Conservation (phyloP, 2,113 vertebrate species). For the Naja naja region DNA sequence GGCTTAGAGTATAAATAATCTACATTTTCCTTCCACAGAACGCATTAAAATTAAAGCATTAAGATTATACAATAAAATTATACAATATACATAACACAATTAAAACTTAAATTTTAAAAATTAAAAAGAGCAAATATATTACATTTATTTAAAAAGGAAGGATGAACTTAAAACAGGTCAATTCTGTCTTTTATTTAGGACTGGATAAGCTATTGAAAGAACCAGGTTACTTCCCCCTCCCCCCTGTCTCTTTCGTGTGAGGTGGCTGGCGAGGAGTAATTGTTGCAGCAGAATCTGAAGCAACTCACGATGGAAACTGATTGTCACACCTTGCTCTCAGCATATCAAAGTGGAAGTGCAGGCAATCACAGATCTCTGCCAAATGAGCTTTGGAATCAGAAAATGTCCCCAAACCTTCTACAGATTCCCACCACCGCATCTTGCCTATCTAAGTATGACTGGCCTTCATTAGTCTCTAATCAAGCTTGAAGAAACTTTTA, state of each 20-base stretch:
- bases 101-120: not conserved
- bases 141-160: not conserved
- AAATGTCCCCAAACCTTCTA: not conserved
- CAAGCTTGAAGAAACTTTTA: not conserved
- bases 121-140: not conserved
- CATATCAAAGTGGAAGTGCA: not conserved
- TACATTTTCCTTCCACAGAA: not conserved
- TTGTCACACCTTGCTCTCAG: not conserved
- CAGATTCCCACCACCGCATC: not conserved
- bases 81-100: not conserved
- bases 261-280: not conserved
- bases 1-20: not conserved
- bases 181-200: not conserved
- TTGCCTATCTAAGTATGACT: not conserved
- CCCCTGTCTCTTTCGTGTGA: not conserved
- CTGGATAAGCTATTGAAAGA: not conserved
- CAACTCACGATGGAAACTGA: not conserved
- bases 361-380: not conserved
- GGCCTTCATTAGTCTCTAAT: not conserved
- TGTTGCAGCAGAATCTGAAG: not conserved
- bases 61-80: not conserved
- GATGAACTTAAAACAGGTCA: not conserved
- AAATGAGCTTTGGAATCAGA: not conserved
- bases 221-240: not conserved
- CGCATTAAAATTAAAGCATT: not conserved